Percentiles rank a stretch among this genome's conserved stretches.
Evolutionary conservation across 1,140 invertebrate genomes (phyloP).

Genomic region (Oppia nitens): DNA sequence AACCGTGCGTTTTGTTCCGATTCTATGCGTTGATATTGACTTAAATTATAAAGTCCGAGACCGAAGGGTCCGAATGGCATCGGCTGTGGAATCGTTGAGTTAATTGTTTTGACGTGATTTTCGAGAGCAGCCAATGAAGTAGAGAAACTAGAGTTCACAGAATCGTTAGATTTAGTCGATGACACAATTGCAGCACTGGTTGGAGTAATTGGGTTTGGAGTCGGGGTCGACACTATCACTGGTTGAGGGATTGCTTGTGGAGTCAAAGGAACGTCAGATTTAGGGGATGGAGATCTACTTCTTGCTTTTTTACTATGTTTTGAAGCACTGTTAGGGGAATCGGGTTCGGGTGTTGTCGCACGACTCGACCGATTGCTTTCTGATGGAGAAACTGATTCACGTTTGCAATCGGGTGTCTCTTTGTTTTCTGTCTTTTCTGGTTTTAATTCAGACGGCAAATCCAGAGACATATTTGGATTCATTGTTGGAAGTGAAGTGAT

Average conservation of each 20-base stretch:
- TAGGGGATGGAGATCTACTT: conserved; percentile 10
- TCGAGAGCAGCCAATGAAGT: conserved; percentile 54
- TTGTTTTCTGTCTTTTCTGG: not conserved
- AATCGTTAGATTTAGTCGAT: not conserved
- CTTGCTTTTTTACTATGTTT: conserved; percentile 3
- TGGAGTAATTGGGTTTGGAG: not conserved
- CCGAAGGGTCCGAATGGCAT: conserved; percentile 36
- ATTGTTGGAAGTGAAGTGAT: not conserved
- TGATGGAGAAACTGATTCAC: not conserved
- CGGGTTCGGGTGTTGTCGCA: not conserved
- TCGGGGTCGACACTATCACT: not conserved
- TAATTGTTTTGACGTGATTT: conserved; percentile 39
- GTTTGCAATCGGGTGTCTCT: not conserved
- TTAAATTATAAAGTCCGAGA: conserved; percentile 14
- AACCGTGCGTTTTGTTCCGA: not conserved
- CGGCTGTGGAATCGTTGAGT: conserved; percentile 22
- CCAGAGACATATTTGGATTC: not conserved
- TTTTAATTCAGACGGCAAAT: not conserved
- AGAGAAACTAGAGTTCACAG: conserved; percentile 37
- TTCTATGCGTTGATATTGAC: conserved; percentile 9
- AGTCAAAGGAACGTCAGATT: conserved; percentile 10
- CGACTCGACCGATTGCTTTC: not conserved
- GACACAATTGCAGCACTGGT: not conserved
- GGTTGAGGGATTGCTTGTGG: conserved; percentile 6
- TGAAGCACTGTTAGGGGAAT: not conserved